phyloP scores from a whole-genome alignment of 1,140 invertebrate species.

The Camponotus floridanus region DNA sequence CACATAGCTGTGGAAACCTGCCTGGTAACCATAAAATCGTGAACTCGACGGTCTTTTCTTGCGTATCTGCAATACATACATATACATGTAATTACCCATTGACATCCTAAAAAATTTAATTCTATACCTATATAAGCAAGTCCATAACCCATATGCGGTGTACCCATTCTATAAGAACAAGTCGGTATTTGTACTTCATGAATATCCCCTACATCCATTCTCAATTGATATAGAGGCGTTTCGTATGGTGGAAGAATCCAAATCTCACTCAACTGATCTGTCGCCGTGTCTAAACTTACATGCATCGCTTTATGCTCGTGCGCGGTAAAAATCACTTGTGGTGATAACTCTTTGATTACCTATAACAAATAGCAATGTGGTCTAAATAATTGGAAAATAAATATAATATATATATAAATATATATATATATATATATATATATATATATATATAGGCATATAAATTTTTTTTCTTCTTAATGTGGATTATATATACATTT shows the following conservation, averaged over 20 bases:
- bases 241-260: constrained; percentile 84
- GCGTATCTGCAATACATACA: constrained; percentile 82
- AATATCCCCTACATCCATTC: constrained; percentile 86
- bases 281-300: constrained; percentile 85
- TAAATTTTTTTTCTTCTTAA: not conserved
- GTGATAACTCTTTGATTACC: constrained; percentile 89
- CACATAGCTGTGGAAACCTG: constrained; percentile 82
- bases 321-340: constrained; percentile 94
- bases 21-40: constrained; percentile 85
- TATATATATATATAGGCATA: no score
- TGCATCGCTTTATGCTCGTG: constrained; percentile 92
- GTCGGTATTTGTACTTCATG: constrained; percentile 96
- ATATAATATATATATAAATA: no score
- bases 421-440: no score
- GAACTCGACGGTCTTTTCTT: constrained; percentile 84
- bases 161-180: constrained; percentile 98
- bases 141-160: constrained; percentile 93
- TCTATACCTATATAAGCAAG: constrained; percentile 91
- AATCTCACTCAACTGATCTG: constrained; percentile 85
- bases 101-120: not conserved
- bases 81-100: constrained; percentile 41
- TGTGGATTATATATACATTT: constrained; percentile 84
- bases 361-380: constrained; percentile 76
- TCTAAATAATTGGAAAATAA: constrained; percentile 35
- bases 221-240: constrained; percentile 84